Evolutionary conservation across 2,797 vertebrate genomes (phyloP), one percentile per base, ranked within the genome.

Genomic region (Sebastolobus altivelis): DNA sequence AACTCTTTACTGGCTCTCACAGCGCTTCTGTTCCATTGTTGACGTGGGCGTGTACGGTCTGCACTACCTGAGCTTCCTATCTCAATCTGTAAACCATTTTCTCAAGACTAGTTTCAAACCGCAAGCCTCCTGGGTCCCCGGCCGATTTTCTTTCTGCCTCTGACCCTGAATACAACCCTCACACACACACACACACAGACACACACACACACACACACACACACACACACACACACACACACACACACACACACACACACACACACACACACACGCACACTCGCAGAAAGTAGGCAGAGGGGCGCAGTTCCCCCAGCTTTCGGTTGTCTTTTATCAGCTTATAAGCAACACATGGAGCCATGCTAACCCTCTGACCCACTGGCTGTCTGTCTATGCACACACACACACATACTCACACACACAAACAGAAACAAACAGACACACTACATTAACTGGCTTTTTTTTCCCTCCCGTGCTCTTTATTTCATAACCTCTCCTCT

Each of bases 61-160:
- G 43, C 6, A 20, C 72, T 88, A 89, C 87, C 88, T 89, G 86
- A 77, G 82, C 77, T 87, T 89, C 84, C 85, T 81, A 74, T 87
- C 86, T 83, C 78, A 83, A 86, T 87, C 86, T 87, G 87, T 80
- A 65, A 90, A 90, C 84, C 68, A 88, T 89, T 92, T 90, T 89
- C 86, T 54, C 84, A 55, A 77, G 79, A 81, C 77, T 63, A n/a
- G 69, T 81, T 88, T 87, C 81, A 84, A 90, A 87, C 87, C 84
- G 25, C 80, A 86, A 71, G 29, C 68, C 87, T 88, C 87, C 62
- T 61, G 87, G 80, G 84, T 81, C 75, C 65, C 59, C 55, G 43
- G 79, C 79, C 82, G 84, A 88, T 88, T 89, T 84, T 89, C 81
- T 83, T 54, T 83, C 79, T 86, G 82, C 72, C 54, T 74, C 79